These are phyloP conservation scores for Erinaceus europaeus DNA, from an alignment of 2,113 vertebrate genomes.

Conservation along the genomic window DNA sequence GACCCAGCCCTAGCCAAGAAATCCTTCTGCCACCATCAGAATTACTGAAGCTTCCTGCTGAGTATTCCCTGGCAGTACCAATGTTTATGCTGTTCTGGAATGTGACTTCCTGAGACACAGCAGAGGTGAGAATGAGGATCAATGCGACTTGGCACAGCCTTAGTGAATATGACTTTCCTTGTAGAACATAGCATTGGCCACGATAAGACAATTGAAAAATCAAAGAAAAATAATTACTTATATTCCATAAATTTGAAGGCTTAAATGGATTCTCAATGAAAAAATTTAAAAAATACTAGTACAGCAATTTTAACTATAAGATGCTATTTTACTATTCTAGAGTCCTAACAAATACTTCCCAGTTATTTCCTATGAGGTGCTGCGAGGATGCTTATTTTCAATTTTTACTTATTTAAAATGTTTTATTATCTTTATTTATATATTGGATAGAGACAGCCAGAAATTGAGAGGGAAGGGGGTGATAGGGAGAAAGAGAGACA, in stretches of 20 bases:
- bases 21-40: background rate
- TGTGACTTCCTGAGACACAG: conserved; percentile 1
- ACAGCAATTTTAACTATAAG: conserved; percentile 18
- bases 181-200: background rate
- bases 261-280: background rate
- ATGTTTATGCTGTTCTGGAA: background rate
- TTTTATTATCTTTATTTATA: too few species aligned
- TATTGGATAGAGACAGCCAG: too few species aligned
- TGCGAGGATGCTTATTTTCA: too few species aligned
- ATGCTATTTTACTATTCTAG: background rate
- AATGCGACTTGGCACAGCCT: background rate
- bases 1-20: conserved; percentile 19
- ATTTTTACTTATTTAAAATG: too few species aligned
- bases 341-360: background rate
- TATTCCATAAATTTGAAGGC: background rate
- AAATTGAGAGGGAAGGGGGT: too few species aligned
- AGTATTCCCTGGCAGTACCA: background rate
- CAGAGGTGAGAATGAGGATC: conserved; percentile 26
- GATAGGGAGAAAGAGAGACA: too few species aligned
- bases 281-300: background rate
- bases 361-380: too few species aligned
- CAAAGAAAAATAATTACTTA: background rate
- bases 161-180: background rate
- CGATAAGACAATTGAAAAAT: background rate
- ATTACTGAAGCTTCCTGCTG: background rate